Evolutionary conservation across 2,888 invertebrate species (phyloP).

Genomic region (Hydroisotoma schaefferi): DNA sequence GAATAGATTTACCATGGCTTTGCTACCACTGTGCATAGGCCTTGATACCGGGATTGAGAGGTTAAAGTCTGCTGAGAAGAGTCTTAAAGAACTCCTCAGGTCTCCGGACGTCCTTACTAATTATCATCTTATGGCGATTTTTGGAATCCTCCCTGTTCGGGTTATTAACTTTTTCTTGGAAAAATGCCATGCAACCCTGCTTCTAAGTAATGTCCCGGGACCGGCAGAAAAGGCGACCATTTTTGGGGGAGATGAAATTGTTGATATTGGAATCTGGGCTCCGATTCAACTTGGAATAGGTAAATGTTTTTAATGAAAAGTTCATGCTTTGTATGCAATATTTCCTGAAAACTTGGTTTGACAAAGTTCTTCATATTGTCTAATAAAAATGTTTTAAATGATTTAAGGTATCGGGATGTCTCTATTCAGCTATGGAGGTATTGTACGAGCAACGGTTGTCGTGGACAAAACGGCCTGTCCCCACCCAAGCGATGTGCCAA

Average conservation of each 20-base stretch:
- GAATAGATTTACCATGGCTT: constrained; percentile 42
- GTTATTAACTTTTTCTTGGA: constrained; percentile 38
- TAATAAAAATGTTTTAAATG: not conserved
- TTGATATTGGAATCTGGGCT: constrained; percentile 45
- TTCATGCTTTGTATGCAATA: not conserved
- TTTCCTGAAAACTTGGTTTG: not conserved
- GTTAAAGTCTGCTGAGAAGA: constrained; percentile 34
- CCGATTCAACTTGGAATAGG: constrained; percentile 44
- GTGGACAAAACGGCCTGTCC: constrained; percentile 39
- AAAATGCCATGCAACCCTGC: constrained; percentile 40
- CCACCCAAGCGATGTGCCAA: constrained; percentile 30
- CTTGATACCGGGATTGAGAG: constrained; percentile 34
- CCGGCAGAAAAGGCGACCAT: constrained; percentile 39
- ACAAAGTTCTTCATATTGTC: not conserved
- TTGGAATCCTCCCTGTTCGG: constrained; percentile 38
- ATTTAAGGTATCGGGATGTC: constrained; percentile 44
- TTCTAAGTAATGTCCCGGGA: constrained; percentile 46
- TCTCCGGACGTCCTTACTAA: constrained; percentile 38
- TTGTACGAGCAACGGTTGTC: constrained; percentile 42
- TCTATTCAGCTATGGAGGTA: constrained; percentile 44
- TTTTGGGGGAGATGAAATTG: constrained; percentile 43
- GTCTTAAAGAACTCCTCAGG: constrained; percentile 28
- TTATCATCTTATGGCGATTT: constrained; percentile 37
- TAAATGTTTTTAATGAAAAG: constrained; percentile 15
- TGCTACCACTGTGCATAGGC: constrained; percentile 40